Percentiles rank a stretch among this genome's conserved stretches.
Evolutionary conservation across 2,113 vertebrate genomes (phyloP).

Genomic region (Pelusios castaneus): DNA sequence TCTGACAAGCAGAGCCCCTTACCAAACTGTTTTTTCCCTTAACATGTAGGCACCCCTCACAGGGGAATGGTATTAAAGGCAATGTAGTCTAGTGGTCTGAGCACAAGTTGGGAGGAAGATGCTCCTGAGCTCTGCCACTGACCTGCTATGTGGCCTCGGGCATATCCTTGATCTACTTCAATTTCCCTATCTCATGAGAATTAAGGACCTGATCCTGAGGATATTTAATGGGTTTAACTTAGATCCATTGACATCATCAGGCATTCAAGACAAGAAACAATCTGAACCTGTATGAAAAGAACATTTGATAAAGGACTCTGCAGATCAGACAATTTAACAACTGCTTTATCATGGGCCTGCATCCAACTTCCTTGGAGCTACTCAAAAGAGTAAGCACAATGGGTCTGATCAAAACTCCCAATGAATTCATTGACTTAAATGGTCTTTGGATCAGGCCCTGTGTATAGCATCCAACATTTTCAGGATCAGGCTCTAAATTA

Average conservation of each 20-base stretch:
- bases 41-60: background rate
- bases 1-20: conserved; percentile 26
- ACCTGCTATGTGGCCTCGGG: background rate
- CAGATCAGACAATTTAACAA: background rate
- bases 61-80: conserved; percentile 22
- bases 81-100: background rate
- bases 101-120: background rate
- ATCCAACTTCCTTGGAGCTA: background rate
- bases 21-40: conserved; percentile 37
- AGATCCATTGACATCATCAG: too few relatives aligned
- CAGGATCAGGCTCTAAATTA: background rate
- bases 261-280: background rate
- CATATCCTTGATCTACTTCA: background rate
- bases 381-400: background rate
- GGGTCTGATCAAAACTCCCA: background rate
- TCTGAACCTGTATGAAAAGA: background rate
- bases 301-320: background rate
- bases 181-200: background rate
- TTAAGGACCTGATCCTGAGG: background rate
- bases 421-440: background rate
- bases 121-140: background rate
- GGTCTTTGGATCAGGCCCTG: background rate
- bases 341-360: background rate
- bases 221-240: background rate
- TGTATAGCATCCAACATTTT: background rate